Base-by-base conservation (phyloP, 2,113 vertebrate genomes). In the Calidris pugnax region DNA sequence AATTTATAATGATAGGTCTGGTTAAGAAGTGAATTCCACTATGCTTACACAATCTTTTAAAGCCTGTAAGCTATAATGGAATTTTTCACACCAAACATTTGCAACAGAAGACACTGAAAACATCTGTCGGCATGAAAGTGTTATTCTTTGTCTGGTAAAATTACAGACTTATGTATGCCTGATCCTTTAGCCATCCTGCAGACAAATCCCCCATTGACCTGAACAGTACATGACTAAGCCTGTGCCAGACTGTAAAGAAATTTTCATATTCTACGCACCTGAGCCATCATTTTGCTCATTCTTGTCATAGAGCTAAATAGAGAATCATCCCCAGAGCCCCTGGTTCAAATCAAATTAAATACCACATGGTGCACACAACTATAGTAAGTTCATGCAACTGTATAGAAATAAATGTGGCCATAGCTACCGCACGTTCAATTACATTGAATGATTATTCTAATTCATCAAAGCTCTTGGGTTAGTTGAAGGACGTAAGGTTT, bases 1-100 rank as follows among this genome's bases (percentile, higher is more conserved):
- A 95, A 97, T 97, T 97, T 96, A 89, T 95, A 96, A 96, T 98
- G 87, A 93, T 96, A 91, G 77, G 53, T 97, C 88, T 96, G 48
- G 64, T 87, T 85, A 95, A 95, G 55, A 85, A 73, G 85, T 93
- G 78, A 97, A 96, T 97, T 96, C 93, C 92, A 93, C 79, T 93
- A 60, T 73, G 67, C 76, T 97, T 97, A 94, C 68, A 87, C 62
- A 96, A 95, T 90, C 94, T 80, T 90, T 92, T 79, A 63, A 96
- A 85, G 64, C 79, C 59, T 97, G 91, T 95, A 83, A 88, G 60
- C 94, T 88, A 86, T 50, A 80, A 82, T 97, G 82, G 77, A 74
- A 82, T 92, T 91, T 95, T 90, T 92, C 68, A 79, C 16, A 48
- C 30, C 39, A 87, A 78, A 50, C 21, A 14, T 47, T 95, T 83